phyloP scores from a whole-genome alignment of 2,113 vertebrate species.

The Oceanodroma tethys region DNA sequence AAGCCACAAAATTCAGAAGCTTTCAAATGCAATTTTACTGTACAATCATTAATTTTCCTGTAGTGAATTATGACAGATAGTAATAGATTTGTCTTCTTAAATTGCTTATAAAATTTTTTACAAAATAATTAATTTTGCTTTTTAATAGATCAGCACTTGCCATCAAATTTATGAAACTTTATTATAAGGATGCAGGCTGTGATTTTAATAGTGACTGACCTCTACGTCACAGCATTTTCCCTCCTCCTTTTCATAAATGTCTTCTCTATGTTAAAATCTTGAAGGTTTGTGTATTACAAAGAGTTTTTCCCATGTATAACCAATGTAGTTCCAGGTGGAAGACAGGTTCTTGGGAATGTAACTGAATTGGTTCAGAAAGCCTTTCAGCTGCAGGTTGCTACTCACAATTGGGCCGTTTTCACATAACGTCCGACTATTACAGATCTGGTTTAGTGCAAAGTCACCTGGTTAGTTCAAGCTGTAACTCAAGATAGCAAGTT shows the following conservation, averaged over 20 bases:
- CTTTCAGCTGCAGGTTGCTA: neutral
- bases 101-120: neutral
- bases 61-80: neutral
- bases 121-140: neutral
- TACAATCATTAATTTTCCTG: neutral
- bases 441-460: neutral
- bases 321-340: neutral
- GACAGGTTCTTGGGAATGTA: neutral
- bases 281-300: neutral
- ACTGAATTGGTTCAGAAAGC: neutral
- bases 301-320: neutral
- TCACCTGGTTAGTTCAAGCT: neutral
- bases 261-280: neutral
- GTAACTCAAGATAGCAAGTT: neutral
- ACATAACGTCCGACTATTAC: fast-evolving
- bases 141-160: neutral
- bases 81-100: neutral
- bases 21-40: neutral
- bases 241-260: neutral
- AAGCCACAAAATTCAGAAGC: neutral
- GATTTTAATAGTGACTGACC: neutral
- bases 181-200: neutral
- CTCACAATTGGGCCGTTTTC: fast-evolving
- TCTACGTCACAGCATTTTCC: neutral
- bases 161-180: neutral